phyloP scores from a whole-genome alignment of 2,888 invertebrate species.

The Drosophila kambysellisi region DNA sequence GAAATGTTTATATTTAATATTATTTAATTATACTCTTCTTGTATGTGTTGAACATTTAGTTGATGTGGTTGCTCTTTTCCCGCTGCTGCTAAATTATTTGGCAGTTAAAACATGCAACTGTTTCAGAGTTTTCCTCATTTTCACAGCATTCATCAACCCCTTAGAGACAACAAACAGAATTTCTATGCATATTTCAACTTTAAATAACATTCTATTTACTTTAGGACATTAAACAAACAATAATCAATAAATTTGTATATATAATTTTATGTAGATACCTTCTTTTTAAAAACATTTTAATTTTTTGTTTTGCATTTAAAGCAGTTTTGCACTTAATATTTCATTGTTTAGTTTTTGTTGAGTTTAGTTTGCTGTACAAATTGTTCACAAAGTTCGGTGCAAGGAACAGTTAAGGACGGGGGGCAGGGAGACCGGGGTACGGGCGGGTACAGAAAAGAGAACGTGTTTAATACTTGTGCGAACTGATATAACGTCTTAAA shows the following conservation, averaged over 20 bases:
- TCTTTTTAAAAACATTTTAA: conserved; percentile 44
- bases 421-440: conserved; percentile 14
- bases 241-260: conserved; percentile 47
- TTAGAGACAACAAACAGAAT: conserved; percentile 54
- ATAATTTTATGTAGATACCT: conserved; percentile 34
- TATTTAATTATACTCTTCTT: conserved; percentile 49
- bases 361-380: conserved; percentile 73
- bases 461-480: conserved; percentile 74
- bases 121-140: conserved; percentile 13
- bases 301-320: conserved; percentile 58
- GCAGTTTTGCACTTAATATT: conserved; percentile 74
- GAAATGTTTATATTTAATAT: conserved; percentile 43
- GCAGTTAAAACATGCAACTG: conserved; percentile 30
- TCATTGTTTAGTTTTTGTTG: conserved; percentile 61
- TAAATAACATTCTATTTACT: conserved; percentile 61
- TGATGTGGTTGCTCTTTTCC: conserved; percentile 40
- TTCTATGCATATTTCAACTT: conserved; percentile 44
- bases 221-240: conserved; percentile 60
- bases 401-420: conserved; percentile 38
- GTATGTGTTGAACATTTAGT: conserved; percentile 62
- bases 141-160: conserved; percentile 2
- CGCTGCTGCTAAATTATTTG: conserved; percentile 45
- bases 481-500: conserved; percentile 60
- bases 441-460: conserved; percentile 34
- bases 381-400: conserved; percentile 67